These are phyloP conservation scores for Potorous gilbertii DNA, from an alignment of 2,797 vertebrate species.

Conservation along the genomic window DNA sequence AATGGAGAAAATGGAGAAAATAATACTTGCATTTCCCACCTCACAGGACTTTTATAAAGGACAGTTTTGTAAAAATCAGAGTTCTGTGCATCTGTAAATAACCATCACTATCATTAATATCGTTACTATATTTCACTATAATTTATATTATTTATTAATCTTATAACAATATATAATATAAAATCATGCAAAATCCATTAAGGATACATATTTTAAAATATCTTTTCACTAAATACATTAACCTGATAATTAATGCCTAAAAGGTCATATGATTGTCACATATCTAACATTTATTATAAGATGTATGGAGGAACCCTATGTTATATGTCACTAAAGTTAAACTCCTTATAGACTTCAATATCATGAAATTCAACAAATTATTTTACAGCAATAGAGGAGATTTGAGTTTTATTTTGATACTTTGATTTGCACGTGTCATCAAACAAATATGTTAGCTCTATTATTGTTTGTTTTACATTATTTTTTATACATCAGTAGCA, in stretches of 20 bases:
- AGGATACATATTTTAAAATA: slow-evolving; percentile 36
- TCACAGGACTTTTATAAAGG: neutral
- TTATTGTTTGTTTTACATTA: slow-evolving; percentile 73
- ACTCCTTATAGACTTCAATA: slow-evolving; percentile 63
- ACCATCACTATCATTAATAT: neutral
- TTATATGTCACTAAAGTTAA: slow-evolving; percentile 72
- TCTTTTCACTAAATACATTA: slow-evolving; percentile 41
- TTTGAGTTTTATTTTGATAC: slow-evolving; percentile 62
- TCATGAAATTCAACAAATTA: slow-evolving; percentile 64
- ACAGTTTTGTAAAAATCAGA: neutral
- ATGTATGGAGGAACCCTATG: slow-evolving; percentile 65
- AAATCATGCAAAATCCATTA: slow-evolving; percentile 45
- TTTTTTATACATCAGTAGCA: slow-evolving; percentile 62
- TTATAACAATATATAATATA: slow-evolving; percentile 32
- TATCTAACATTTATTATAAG: slow-evolving; percentile 71
- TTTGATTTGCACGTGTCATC: slow-evolving; percentile 75
- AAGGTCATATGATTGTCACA: slow-evolving; percentile 65
- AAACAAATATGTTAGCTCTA: slow-evolving; percentile 72
- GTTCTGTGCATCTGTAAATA: neutral
- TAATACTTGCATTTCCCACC: neutral
- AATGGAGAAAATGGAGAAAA: neutral
- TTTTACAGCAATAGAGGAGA: slow-evolving; percentile 68
- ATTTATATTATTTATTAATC: slow-evolving; percentile 54
- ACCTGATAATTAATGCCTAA: slow-evolving; percentile 45
- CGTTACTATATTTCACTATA: slow-evolving; percentile 15